Percentiles rank a stretch among this genome's conserved stretches.
Evolutionary conservation across 2,888 invertebrate species (phyloP).

Genomic region (Meliscaeva auricollis): DNA sequence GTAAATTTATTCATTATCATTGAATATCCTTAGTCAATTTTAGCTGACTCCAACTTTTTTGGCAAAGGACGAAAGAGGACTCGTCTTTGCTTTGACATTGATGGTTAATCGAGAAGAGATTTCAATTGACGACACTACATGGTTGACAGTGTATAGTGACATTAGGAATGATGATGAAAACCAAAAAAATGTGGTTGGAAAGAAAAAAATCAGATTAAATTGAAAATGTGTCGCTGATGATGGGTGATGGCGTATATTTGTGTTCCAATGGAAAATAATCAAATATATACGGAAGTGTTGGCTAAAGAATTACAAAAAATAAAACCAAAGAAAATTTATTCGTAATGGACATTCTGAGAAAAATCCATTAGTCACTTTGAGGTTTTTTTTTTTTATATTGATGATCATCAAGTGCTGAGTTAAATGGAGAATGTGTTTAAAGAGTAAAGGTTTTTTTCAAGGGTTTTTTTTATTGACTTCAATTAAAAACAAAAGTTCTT

Average conservation of each 20-base stretch:
- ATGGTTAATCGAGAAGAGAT: constrained; percentile 36
- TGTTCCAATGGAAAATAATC: constrained; percentile 40
- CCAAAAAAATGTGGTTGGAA: constrained; percentile 36
- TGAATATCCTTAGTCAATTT: constrained; percentile 20
- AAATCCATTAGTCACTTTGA: constrained; percentile 60
- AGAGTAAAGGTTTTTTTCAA: not conserved
- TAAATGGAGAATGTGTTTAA: not conserved
- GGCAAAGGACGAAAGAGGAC: constrained; percentile 5
- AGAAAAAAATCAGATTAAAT: constrained; percentile 47
- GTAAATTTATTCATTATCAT: constrained; percentile 37
- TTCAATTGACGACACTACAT: constrained; percentile 37
- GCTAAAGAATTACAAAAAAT: not conserved
- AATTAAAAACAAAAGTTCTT: too few species aligned
- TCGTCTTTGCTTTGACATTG: constrained; percentile 33
- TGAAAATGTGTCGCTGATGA: constrained; percentile 8
- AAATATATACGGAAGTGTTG: constrained; percentile 48
- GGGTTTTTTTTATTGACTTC: too few species aligned
- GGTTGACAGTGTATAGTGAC: not conserved
- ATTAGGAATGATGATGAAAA: constrained; percentile 9
- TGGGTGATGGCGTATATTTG: constrained; percentile 8
- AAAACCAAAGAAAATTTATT: constrained; percentile 23
- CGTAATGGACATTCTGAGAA: constrained; percentile 11
- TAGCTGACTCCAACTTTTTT: not conserved
- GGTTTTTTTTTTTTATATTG: constrained; percentile 51
- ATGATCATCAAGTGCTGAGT: constrained; percentile 25